Evolutionary conservation across 2,113 vertebrate species (phyloP), one percentile per base, ranked within the genome.

Genomic region (Beaufortia kweichowensis): DNA sequence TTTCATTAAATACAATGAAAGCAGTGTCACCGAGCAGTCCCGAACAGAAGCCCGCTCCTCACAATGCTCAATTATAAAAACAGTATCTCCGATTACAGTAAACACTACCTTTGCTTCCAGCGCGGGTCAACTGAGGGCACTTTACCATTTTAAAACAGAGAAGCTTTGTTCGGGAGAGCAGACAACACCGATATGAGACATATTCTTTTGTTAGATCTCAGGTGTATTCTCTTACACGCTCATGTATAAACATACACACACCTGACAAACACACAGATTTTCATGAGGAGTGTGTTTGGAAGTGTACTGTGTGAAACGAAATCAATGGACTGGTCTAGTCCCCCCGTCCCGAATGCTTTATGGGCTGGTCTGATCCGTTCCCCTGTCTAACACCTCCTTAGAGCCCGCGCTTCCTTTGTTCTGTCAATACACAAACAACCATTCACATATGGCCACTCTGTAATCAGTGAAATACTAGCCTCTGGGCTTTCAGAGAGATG

Each of bases 381-480:
- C 89, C 89, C 84, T 90, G 91, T 93, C 92, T 93, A 90, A 92
- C 92, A 92, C 91, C 90, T 92, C 89, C 87, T 91, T 91, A 92
- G 90, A 92, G 88, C 82, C 89, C 78, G 87, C 90, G 88, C 55
- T 81, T 87, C 87, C 91, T 93, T 93, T 93, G 91, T 93, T 92
- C 92, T 92, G 91, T 91, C 91, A 93, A 93, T 92, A 92, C 92
- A 92, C 92, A 93, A 92, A 90, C 90, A 87, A 87, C 90, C 90
- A 92, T 93, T 93, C 90, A 92, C 88, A 92, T 73, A 61, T 90
- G 87, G 88, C 84, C 83, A 89, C 90, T 92, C 90, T 93, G 90
- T 93, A 92, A 93, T 93, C 91, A 93, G 90, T 90, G 92, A 92
- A 93, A 93, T 87, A 93, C 91, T 91, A 92, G 90, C 91, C 91